A percentile compares a stretch with the other conserved stretches of the same genome.
Conservation (phyloP, 2,888 invertebrate genomes). For the Drosophila macrospina region DNA sequence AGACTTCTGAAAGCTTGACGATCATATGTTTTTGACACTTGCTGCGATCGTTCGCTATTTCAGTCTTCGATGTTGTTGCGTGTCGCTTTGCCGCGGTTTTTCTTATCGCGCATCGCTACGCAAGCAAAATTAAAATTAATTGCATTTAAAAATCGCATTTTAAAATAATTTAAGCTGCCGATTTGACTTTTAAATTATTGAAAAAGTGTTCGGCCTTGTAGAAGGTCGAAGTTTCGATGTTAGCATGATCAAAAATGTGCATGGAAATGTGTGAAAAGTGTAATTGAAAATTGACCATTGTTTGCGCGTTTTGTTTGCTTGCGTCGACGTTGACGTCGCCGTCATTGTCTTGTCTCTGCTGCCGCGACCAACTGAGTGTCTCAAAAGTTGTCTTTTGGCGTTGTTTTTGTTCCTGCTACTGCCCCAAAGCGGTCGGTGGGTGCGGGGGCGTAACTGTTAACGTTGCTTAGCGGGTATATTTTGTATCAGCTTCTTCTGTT, state of each 20-base stretch:
- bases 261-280: constrained; percentile 59
- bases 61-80: constrained; percentile 59
- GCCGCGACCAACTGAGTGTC: constrained; percentile 34
- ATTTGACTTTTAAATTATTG: constrained; percentile 49
- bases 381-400: constrained; percentile 58
- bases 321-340: constrained; percentile 28
- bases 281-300: constrained; percentile 58
- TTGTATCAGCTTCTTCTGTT: constrained; percentile 37
- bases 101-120: constrained; percentile 59
- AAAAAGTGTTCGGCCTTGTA: constrained; percentile 37
- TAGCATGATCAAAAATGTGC: constrained; percentile 31
- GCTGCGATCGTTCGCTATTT: constrained; percentile 57
- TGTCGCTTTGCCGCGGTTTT: constrained; percentile 54
- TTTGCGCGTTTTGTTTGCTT: constrained; percentile 61
- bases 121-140: constrained; percentile 42
- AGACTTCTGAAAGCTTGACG: constrained; percentile 30
- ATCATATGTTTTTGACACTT: constrained; percentile 77
- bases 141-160: constrained; percentile 47
- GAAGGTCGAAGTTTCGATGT: constrained; percentile 15
- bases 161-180: constrained; percentile 33
- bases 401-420: constrained; percentile 25
- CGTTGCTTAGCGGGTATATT: constrained; percentile 34
- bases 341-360: constrained; percentile 28
- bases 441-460: constrained; percentile 53
- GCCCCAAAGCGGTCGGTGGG: constrained; percentile 17